Evolutionary conservation across 2,113 vertebrate genomes (phyloP), one percentile per base, ranked within the genome.

Genomic region (Cinclus mexicanus): DNA sequence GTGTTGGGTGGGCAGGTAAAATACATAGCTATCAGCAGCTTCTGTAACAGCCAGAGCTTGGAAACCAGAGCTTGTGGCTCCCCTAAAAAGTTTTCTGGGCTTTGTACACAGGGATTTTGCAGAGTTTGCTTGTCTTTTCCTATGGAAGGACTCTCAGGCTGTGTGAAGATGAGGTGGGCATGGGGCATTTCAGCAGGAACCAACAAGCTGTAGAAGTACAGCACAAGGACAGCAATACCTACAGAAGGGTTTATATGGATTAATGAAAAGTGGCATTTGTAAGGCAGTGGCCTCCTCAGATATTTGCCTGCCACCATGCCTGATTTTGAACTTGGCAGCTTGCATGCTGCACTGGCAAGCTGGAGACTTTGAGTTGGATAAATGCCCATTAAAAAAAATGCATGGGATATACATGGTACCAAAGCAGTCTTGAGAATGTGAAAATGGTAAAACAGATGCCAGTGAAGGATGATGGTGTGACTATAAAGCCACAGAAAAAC

Each of bases 261-360:
- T 59, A 76, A 71, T 15, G 25, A 79, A 68, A 76, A 33, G 63
- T 26, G 22, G 35, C 6, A 24, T 29, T 68, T 53, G 28, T 61
- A 41, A 52, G 20, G 26, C 35, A 56, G 5, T 64, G 61, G 28
- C 5, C 19, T 19, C 14, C 39, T 68, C 63, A 42, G 77, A 37
- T 6, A 6, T 64, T 83, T 75, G 19, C 29, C 22, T 21, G 46
- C 31, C 50, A 83, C 46, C 0, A 0, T n/a, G 39, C 17, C 52
- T 46, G 39, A 67, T 67, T 86, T 75, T n/a, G n/a, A 71, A 57
- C 25, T 46, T 59, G 21, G n/a, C 37, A 89, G 26, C 18, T 67
- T 1, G 1, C 13, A 8, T 35, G 47, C 37, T 83, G 87, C 56
- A 61, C 42, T 49, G 23, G 41, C 46, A 93, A 91, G 10, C 31